A percentile compares a stretch with the other conserved stretches of the same genome.
phyloP scores from a whole-genome alignment of 2,113 vertebrate genomes.

The Dasyurus viverrinus region DNA sequence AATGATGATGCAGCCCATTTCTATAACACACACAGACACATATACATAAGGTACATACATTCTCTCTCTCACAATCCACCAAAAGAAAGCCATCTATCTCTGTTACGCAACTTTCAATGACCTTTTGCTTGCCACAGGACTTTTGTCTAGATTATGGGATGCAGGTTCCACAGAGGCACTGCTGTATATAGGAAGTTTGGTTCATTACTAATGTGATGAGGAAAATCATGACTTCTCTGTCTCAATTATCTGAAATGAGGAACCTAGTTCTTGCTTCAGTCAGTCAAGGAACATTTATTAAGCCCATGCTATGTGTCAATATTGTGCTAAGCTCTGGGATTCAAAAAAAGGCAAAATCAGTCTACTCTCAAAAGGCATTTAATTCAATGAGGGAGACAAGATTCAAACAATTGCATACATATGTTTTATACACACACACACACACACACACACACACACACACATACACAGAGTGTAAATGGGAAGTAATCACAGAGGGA shows the following conservation, averaged over 20 bases:
- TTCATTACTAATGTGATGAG: neutral
- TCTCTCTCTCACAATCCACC: neutral
- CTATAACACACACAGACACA: neutral
- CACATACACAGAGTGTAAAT: neutral
- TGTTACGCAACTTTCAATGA: neutral
- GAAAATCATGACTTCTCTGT: neutral
- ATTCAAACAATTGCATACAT: neutral
- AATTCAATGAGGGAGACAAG: neutral
- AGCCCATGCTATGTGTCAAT: neutral
- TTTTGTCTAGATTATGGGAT: conserved; percentile 23
- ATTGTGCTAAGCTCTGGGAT: neutral
- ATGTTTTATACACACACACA: too few species aligned
- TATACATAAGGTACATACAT: neutral
- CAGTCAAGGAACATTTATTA: neutral
- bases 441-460: neutral
- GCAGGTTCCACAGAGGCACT: neutral
- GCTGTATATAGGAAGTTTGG: conserved; percentile 20
- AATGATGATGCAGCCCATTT: neutral
- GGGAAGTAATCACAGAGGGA: neutral
- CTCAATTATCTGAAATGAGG: neutral
- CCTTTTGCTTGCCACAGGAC: neutral
- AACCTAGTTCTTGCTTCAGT: neutral
- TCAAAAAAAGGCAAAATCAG: neutral
- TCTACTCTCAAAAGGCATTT: neutral
- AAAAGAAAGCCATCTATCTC: neutral